Conservation (phyloP, 1,140 invertebrate species). For the Stratiolaelaps scimitus region DNA sequence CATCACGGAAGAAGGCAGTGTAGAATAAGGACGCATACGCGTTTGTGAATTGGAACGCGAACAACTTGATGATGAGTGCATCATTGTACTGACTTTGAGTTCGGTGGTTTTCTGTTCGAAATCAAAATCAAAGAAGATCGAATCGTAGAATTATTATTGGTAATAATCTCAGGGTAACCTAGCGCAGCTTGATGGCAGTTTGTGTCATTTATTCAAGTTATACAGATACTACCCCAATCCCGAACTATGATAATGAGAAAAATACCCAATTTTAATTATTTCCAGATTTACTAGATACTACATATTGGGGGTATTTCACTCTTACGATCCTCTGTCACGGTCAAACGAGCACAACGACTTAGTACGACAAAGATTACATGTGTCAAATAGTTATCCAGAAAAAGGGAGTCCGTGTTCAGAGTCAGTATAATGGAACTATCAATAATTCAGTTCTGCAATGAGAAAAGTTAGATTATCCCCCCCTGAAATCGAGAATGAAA, state of each 20-base stretch:
- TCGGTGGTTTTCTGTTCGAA: slow-evolving; percentile 42
- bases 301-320: too few species aligned
- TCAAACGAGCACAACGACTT: too few species aligned
- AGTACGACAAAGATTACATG: background rate
- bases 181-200: too few species aligned
- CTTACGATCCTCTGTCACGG: too few species aligned
- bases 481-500: too few species aligned
- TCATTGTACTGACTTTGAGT: slow-evolving; percentile 43
- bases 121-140: background rate
- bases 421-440: too few species aligned
- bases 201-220: background rate
- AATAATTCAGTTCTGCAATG: too few species aligned
- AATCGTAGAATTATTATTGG: slow-evolving; percentile 27
- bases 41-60: slow-evolving; percentile 45
- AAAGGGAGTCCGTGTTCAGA: too few species aligned
- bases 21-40: slow-evolving; percentile 44
- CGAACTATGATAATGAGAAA: too few species aligned
- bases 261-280: too few species aligned
- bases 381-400: background rate
- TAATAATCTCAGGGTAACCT: background rate
- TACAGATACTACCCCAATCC: background rate
- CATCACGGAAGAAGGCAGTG: slow-evolving; percentile 42
- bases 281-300: too few species aligned
- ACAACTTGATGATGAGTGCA: slow-evolving; percentile 44
- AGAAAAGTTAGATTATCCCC: too few species aligned